Percentiles rank a stretch among this genome's conserved stretches.
phyloP scores from a whole-genome alignment of 1,140 invertebrate genomes.

The Cydia splendana region DNA sequence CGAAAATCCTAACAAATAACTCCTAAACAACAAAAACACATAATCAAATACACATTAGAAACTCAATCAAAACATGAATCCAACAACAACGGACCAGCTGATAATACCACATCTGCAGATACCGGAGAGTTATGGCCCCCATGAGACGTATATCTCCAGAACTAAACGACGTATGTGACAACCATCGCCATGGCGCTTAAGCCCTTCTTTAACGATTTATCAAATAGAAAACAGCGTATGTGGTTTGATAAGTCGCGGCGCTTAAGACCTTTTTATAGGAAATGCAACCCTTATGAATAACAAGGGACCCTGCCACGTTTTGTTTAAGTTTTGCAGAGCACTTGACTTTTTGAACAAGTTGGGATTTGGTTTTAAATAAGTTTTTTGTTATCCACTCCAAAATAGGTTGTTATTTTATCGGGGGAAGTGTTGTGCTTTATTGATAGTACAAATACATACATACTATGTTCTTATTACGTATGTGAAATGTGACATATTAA shows the following conservation, averaged over 20 bases:
- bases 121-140: conserved; percentile 46
- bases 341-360: not conserved
- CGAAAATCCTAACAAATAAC: not conserved
- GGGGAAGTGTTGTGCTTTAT: no score
- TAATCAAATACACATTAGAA: conserved; percentile 11
- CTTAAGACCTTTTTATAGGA: not conserved
- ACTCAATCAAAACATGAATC: not conserved
- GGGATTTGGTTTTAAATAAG: not conserved
- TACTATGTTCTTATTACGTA: no score
- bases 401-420: no score
- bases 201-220: not conserved
- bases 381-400: not conserved
- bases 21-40: not conserved
- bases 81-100: not conserved
- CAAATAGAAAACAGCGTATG: not conserved
- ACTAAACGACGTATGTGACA: not conserved
- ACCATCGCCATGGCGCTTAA: not conserved
- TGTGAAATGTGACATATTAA: no score
- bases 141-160: conserved; percentile 27
- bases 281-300: not conserved
- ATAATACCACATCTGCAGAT: conserved; percentile 6
- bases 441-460: no score
- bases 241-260: not conserved
- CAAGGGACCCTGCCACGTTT: not conserved
- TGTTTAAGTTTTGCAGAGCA: not conserved